phyloP scores from a whole-genome alignment of 2,113 vertebrate genomes.

The Microcebus murinus region DNA sequence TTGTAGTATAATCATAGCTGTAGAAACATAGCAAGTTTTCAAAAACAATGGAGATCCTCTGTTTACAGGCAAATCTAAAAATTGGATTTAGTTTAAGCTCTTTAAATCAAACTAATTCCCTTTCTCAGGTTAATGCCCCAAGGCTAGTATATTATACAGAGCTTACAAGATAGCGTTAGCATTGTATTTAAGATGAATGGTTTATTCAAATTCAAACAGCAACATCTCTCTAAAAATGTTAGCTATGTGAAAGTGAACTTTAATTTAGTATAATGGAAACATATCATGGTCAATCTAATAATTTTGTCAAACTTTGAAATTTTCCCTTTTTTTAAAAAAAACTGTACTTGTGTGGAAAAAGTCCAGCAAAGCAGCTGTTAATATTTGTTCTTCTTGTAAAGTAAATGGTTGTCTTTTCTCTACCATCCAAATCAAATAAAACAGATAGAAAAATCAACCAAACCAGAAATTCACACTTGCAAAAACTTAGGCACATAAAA shows the following conservation, averaged over 20 bases:
- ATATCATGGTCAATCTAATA: conserved; percentile 20
- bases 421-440: conserved; percentile 25
- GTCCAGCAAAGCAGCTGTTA: not conserved
- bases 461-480: conserved; percentile 23
- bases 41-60: conserved; percentile 41
- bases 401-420: conserved; percentile 23
- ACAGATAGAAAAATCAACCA: conserved; percentile 21
- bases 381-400: conserved; percentile 47
- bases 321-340: not conserved
- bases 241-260: conserved; percentile 17
- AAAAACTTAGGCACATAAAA: conserved; percentile 37
- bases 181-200: conserved; percentile 47
- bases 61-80: conserved; percentile 74
- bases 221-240: conserved; percentile 20
- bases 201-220: conserved; percentile 61
- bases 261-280: conserved; percentile 43
- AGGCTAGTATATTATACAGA: conserved; percentile 22
- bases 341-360: not conserved
- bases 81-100: conserved; percentile 71
- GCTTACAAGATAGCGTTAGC: conserved; percentile 52
- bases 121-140: conserved; percentile 54
- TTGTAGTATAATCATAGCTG: conserved; percentile 45
- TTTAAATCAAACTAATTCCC: conserved; percentile 73
- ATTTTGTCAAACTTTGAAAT: conserved; percentile 47
- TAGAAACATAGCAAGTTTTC: conserved; percentile 62